Conservation (phyloP, 2,797 vertebrate species). For the Thunnus albacares region DNA sequence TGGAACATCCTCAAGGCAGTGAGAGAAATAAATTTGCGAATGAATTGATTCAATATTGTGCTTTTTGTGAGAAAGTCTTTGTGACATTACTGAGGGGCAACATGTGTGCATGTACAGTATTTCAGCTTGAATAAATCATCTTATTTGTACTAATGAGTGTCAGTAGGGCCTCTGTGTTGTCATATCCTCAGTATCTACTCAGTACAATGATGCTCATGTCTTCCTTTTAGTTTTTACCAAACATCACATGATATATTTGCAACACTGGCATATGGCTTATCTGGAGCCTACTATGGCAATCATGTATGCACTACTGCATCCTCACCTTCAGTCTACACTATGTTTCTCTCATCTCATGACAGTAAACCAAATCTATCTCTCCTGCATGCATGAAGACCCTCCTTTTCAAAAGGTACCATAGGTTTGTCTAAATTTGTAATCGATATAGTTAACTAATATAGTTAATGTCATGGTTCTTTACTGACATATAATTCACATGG, state of each 20-base stretch:
- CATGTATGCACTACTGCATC: background rate
- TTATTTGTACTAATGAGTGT: slow-evolving; percentile 8
- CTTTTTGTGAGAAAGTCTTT: background rate
- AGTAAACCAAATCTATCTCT: background rate
- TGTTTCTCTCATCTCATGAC: background rate
- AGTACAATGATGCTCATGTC: background rate
- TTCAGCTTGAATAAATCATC: slow-evolving; percentile 1
- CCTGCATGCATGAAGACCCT: background rate
- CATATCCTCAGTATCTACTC: background rate
- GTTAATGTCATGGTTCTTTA: background rate
- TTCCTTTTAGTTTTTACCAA: slow-evolving; percentile 17
- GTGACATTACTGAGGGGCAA: background rate
- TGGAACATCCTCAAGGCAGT: background rate
- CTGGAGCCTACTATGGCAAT: background rate
- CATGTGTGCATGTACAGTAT: background rate
- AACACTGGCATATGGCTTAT: background rate
- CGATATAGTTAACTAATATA: background rate
- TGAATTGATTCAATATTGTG: background rate
- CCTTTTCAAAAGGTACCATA: background rate
- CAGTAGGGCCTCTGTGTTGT: slow-evolving; percentile 2
- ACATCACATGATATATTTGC: slow-evolving; percentile 25
- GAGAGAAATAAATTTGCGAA: background rate
- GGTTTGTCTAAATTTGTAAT: too few relatives aligned
- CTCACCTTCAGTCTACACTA: background rate
- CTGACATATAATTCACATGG: background rate